A percentile compares a stretch with the other conserved stretches of the same genome.
phyloP scores from a whole-genome alignment of 2,888 invertebrate genomes.

The Neocrepidodera transversa region DNA sequence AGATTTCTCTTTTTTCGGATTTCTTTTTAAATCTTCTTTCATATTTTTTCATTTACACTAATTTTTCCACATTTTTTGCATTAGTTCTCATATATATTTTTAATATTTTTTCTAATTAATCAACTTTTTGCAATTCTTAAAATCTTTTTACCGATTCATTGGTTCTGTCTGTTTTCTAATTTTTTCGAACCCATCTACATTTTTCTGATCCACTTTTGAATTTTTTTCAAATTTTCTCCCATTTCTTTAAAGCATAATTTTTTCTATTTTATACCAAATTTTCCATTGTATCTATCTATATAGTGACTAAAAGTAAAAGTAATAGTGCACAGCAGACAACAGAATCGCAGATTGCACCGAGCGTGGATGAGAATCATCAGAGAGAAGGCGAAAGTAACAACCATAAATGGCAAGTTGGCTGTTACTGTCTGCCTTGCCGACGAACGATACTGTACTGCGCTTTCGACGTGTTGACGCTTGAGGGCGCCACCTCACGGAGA shows the following conservation, averaged over 20 bases:
- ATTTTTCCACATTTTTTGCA: no score
- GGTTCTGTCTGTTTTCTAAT: no score
- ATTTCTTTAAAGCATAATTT: constrained; percentile 16
- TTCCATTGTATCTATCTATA: not conserved
- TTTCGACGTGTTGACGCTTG: constrained; percentile 35
- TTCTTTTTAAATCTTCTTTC: no score
- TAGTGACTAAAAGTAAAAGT: constrained; percentile 44
- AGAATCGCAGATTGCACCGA: not conserved
- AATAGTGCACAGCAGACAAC: constrained; percentile 24
- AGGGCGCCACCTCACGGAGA: constrained; percentile 43
- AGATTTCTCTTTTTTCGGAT: no score
- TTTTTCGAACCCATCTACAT: no score
- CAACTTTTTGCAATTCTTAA: no score
- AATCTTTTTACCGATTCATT: no score
- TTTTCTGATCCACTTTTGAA: no score
- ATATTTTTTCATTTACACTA: no score
- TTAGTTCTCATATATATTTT: no score
- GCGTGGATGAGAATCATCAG: constrained; percentile 14
- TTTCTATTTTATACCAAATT: not conserved
- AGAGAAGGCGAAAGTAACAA: constrained; percentile 47
- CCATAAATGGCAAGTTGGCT: constrained; percentile 29
- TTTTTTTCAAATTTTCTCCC: no score
- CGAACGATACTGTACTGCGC: not conserved
- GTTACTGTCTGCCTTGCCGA: constrained; percentile 2
- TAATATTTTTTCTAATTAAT: no score